These are phyloP conservation scores for Eurois occulta DNA, from an alignment of 2,888 invertebrate species.

Conservation along the genomic window DNA sequence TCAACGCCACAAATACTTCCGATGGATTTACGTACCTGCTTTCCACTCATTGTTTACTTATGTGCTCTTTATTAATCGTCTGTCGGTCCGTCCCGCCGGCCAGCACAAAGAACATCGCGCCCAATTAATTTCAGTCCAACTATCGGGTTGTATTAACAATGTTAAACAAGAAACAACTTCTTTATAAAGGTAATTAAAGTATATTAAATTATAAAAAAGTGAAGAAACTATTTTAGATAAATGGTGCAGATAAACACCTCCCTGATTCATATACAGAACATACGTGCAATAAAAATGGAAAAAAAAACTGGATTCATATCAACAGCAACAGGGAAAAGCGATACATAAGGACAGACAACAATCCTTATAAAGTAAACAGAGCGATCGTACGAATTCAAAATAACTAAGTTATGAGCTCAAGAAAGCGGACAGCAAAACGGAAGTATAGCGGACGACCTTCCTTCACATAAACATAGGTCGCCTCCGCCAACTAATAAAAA, in stretches of 20 bases:
- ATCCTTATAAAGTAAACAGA: conserved; percentile 67
- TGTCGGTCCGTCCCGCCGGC: conserved; percentile 25
- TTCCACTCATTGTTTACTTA: conserved; percentile 85
- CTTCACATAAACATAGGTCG: conserved; percentile 65
- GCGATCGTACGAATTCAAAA: conserved; percentile 71
- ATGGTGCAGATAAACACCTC: conserved; percentile 54
- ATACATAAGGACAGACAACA: conserved; percentile 60
- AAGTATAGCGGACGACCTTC: conserved; percentile 75
- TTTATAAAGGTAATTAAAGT: conserved; percentile 31
- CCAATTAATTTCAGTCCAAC: conserved; percentile 51
- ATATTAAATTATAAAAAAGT: conserved; percentile 44
- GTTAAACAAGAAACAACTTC: conserved; percentile 34
- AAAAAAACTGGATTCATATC: conserved; percentile 58
- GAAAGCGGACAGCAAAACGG: conserved; percentile 75
- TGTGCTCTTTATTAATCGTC: conserved; percentile 70
- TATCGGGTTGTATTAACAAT: conserved; percentile 24
- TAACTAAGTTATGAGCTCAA: conserved; percentile 72
- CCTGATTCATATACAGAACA: conserved; percentile 43
- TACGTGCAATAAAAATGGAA: conserved; percentile 44
- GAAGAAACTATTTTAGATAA: conserved; percentile 55
- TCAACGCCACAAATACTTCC: conserved; percentile 85
- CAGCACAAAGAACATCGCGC: conserved; percentile 45
- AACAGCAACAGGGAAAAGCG: conserved; percentile 66
- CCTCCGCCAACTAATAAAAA: conserved; percentile 66
- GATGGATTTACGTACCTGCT: conserved; percentile 88